phyloP scores from a whole-genome alignment of 1,140 invertebrate genomes.

The Subanguina moxae region DNA sequence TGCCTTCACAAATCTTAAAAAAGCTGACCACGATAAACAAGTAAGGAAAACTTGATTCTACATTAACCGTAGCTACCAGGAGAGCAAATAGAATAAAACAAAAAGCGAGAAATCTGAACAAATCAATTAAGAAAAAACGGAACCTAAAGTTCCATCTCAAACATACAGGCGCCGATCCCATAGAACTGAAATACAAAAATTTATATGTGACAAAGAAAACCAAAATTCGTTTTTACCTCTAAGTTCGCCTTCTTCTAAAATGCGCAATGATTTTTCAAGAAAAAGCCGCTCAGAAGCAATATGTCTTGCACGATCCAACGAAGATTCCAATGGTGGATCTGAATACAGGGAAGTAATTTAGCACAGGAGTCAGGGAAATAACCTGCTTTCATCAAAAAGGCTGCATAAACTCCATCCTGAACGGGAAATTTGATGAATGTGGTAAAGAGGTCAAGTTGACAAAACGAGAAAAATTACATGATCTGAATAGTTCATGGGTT shows the following conservation, averaged over 20 bases:
- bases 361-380: neutral
- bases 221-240: slow-evolving; percentile 21
- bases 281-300: slow-evolving; percentile 25
- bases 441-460: neutral
- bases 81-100: slow-evolving; percentile 16
- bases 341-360: slow-evolving; percentile 20
- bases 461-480: slow-evolving; percentile 16
- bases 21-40: slow-evolving; percentile 18
- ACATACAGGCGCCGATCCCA: neutral
- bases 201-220: neutral
- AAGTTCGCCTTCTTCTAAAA: slow-evolving; percentile 50
- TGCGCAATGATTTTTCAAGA: slow-evolving; percentile 42
- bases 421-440: neutral
- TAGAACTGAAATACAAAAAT: neutral
- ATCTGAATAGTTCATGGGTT: slow-evolving; percentile 49
- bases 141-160: no score
- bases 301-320: slow-evolving; percentile 24
- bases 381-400: slow-evolving; percentile 28
- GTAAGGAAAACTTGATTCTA: slow-evolving; percentile 30
- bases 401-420: slow-evolving; percentile 35
- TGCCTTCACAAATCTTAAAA: neutral
- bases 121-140: no score
- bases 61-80: slow-evolving; percentile 28
- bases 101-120: slow-evolving; percentile 10
- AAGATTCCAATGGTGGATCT: slow-evolving; percentile 15